phyloP scores from a whole-genome alignment of 2,888 invertebrate species.

The Gymnoscelis rufifasciata region DNA sequence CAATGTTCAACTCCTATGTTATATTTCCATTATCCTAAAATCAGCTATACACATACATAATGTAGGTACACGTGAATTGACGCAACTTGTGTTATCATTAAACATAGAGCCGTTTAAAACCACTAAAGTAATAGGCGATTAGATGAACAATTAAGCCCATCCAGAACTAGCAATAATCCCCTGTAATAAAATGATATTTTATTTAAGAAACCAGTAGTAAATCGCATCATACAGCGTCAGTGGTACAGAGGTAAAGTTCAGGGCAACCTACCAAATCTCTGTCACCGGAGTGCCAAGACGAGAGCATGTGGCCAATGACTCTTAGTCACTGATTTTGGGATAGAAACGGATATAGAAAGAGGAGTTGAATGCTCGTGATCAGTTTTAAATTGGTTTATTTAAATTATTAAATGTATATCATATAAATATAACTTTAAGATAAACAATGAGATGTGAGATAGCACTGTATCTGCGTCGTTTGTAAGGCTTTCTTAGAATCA shows the following conservation, averaged over 20 bases:
- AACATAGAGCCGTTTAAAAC: too few species aligned
- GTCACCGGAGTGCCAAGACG: constrained; percentile 55
- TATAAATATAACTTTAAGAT: too few species aligned
- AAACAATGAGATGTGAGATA: too few species aligned
- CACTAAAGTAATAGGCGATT: not conserved
- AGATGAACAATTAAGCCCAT: not conserved
- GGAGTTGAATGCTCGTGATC: not conserved
- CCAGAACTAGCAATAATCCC: not conserved
- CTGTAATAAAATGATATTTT: not conserved
- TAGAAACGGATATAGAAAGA: constrained; percentile 11
- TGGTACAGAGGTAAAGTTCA: constrained; percentile 37
- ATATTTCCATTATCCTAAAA: too few species aligned
- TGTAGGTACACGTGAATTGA: too few species aligned
- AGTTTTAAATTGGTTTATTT: not conserved
- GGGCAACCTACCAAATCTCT: constrained; percentile 61
- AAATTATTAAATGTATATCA: not conserved
- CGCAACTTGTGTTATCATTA: too few species aligned
- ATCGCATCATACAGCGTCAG: not conserved
- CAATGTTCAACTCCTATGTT: too few species aligned
- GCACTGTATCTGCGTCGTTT: too few species aligned
- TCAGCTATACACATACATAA: too few species aligned
- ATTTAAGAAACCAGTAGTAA: constrained; percentile 22
- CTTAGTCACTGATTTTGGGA: constrained; percentile 11
- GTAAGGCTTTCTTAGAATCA: too few species aligned
- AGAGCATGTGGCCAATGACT: constrained; percentile 30